phyloP scores from a whole-genome alignment of 1,140 invertebrate species.

The Drosophila subpulchrella region DNA sequence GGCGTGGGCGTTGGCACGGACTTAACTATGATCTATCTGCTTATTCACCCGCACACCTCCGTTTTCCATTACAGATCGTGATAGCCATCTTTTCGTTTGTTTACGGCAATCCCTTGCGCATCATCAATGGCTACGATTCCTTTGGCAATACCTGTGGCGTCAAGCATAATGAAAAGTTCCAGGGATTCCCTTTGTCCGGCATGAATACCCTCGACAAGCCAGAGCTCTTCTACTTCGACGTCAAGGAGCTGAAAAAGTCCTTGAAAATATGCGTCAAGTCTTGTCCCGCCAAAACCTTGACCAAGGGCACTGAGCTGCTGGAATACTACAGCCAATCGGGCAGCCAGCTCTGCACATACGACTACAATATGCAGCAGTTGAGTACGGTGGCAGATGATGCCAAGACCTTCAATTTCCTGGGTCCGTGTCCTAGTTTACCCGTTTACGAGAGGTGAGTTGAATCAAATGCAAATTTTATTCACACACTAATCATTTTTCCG shows the following conservation, averaged over 20 bases:
- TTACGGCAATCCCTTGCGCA: constrained; percentile 93
- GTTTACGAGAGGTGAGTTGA: constrained; percentile 87
- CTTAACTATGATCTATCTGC: constrained; percentile 13
- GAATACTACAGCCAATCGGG: constrained; percentile 90
- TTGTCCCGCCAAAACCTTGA: constrained; percentile 91
- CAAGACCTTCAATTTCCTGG: constrained; percentile 87
- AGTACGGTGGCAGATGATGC: constrained; percentile 80
- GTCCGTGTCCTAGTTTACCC: constrained; percentile 90
- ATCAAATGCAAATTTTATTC: background rate
- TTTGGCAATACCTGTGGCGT: constrained; percentile 98
- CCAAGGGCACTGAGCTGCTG: constrained; percentile 88
- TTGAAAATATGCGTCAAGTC: constrained; percentile 95
- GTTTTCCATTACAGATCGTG: constrained; percentile 86
- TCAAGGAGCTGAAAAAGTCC: constrained; percentile 90
- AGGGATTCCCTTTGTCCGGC: constrained; percentile 91
- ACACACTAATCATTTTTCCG: constrained; percentile 35
- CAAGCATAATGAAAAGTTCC: constrained; percentile 90
- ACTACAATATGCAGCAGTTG: constrained; percentile 87
- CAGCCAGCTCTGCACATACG: constrained; percentile 90
- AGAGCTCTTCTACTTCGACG: constrained; percentile 94
- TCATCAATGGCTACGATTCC: constrained; percentile 97
- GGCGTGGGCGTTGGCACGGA: constrained; percentile 55
- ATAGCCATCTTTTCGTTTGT: constrained; percentile 95
- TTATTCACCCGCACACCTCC: background rate
- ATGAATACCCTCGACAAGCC: constrained; percentile 92